Base-by-base conservation (phyloP, 1,140 invertebrate species). In the Coboldia fuscipes region DNA sequence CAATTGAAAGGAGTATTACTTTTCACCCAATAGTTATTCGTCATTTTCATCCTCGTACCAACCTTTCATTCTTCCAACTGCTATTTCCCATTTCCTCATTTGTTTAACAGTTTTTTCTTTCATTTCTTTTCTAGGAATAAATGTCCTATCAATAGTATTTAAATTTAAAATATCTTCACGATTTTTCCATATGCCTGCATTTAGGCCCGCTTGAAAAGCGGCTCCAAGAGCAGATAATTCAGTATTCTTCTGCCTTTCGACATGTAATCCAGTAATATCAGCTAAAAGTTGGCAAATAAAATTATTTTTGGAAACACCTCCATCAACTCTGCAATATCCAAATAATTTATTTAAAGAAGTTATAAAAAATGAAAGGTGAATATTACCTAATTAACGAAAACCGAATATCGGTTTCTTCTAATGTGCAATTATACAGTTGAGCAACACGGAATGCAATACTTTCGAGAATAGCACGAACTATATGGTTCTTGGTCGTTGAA, bases 281-380 rank as follows among this genome's bases (percentile, higher is more conserved):
- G 85, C 70, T 31, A 94, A 63, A 18, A 86, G 56, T 57, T 94
- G 88, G 41, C 80, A 70, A 2, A 94, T 59, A 48, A 93, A 94
- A 54, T 92, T 73, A 56, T 92, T 93, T 36, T 71, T 70, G 0
- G 84, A 77, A 13, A 97, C 86, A 18, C 90, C 90, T n/a, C 89
- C 90, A 55, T 92, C 84, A 26, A 85, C 66, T 42, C 88, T 92
- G 21, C 4, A 34, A 18, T 29, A 19, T 32, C 19, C 13, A 33
- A 39, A 37, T 10, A 32, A 19, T 19, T 18, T 12, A 26, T 36
- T 35, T 21, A 30, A 35, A 32, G 15, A 34, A 30, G 24, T 39
- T 37, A 18, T 34, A 32, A 31, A 33, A 33, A 27, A 36, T 36
- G 27, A 31, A 21, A 22, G 6, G 24, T 33, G n/a, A 23, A 3